phyloP scores from a whole-genome alignment of 2,113 vertebrate genomes.

The Neolamprologus ventralis region DNA sequence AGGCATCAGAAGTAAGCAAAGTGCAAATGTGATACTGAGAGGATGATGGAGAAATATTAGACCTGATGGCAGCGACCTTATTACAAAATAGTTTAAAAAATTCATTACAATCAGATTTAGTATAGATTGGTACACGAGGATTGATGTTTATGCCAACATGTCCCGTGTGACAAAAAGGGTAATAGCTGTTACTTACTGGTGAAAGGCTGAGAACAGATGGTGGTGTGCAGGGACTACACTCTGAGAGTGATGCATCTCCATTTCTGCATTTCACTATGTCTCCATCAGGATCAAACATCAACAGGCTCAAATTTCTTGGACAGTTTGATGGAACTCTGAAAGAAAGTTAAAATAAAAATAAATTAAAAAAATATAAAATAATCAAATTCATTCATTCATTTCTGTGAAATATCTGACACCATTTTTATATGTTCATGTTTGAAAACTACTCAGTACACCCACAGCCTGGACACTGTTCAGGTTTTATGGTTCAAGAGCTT shows the following conservation, averaged over 20 bases:
- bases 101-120: not conserved
- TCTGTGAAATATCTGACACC: accelerated
- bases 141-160: not conserved
- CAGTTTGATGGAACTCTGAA: constrained; percentile 46
- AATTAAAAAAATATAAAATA: no score
- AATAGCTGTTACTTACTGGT: not conserved
- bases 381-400: no score
- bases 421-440: not conserved
- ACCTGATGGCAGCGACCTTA: not conserved
- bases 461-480: no score
- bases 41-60: not conserved
- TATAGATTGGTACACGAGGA: not conserved
- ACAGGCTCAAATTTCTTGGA: not conserved
- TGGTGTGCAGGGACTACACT: not conserved
- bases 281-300: constrained; percentile 32
- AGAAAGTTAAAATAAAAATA: no score
- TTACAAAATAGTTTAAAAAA: not conserved
- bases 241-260: not conserved
- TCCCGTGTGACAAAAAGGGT: not conserved
- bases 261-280: constrained; percentile 26
- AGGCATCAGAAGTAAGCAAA: not conserved
- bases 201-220: not conserved
- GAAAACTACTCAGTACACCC: not conserved
- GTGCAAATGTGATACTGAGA: not conserved
- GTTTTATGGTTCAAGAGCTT: no score